Evolutionary conservation across 2,113 vertebrate species (phyloP), one percentile per base, ranked within the genome.

Genomic region (Pluvianellus socialis): DNA sequence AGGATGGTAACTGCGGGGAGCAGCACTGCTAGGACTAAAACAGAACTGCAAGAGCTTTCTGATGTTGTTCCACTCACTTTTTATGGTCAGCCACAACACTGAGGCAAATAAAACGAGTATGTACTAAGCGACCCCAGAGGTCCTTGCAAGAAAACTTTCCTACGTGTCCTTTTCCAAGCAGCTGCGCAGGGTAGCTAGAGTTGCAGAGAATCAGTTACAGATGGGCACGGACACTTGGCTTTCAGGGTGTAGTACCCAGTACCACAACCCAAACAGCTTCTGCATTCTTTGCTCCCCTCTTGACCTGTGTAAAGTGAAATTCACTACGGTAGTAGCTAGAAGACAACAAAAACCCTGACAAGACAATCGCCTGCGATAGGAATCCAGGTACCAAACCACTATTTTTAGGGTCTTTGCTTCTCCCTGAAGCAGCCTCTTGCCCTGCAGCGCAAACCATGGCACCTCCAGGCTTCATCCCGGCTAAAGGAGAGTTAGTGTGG

Each of bases 211-310:
- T 35, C 75, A 33, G 45, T 14, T 59, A 52, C 30, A 71, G 63
- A 27, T 7, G 14, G 47, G 17, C 61, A 67, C 49, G 65, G 26
- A 66, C 0, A 5, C 23, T 26, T 35, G 13, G 38, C 32, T 89
- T 62, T 55, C 1, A 0, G 24, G 16, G 22, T 0, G 2, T 4
- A 52, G 53, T 21, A 52, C 10, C 19, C 33, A 65, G 63, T 23
- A 71, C 38, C 49, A 53, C 28, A 68, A 59, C 6, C 14, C 35
- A 35, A 65, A 40, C 30, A 80, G 10, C 40, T 59, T 58, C 55
- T 59, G 62, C 44, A 18, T 65, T 35, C 56, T 80, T 65, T 30
- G 33, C 23, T 22, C 63, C 0, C 2, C 30, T 61, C n/a, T 66
- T 80, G 40, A 49, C 50, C n/a, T 10, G 9, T 3, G 6, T 38